Evolutionary conservation across 92 coral and sea anemone species (phyloP).

Genomic region (Diadumene lineata): DNA sequence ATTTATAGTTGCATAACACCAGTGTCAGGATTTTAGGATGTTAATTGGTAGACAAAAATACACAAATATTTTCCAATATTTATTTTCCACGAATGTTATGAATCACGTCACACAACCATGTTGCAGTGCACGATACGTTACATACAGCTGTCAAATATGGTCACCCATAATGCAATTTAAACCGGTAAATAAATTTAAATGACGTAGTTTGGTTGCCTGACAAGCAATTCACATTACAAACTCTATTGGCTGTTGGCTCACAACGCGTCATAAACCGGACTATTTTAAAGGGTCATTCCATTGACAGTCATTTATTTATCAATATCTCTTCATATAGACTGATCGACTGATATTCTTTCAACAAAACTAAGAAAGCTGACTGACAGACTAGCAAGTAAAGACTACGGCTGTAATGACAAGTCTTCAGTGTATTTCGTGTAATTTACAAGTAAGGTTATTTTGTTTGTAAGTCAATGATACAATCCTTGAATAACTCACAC

Average conservation of each 20-base stretch:
- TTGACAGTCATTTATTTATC: constrained; percentile 5
- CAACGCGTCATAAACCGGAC: constrained; percentile 15
- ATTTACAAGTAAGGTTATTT: constrained; percentile 26
- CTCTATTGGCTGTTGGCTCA: neutral
- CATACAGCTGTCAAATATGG: neutral
- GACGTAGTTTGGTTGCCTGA: constrained; percentile 5
- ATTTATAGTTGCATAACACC: too few relatives aligned
- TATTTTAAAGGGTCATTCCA: neutral
- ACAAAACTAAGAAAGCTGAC: neutral
- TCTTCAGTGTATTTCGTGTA: constrained; percentile 38
- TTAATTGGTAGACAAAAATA: neutral
- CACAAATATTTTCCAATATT: too few relatives aligned
- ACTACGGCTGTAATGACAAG: constrained; percentile 8
- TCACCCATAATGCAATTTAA: neutral
- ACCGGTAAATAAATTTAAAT: constrained; percentile 1
- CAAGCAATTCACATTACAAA: constrained; percentile 1
- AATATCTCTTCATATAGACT: neutral
- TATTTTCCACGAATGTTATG: too few relatives aligned
- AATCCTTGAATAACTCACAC: too few relatives aligned
- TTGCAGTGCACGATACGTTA: neutral
- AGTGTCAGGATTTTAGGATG: neutral
- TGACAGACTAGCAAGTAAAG: neutral
- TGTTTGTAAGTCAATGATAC: neutral
- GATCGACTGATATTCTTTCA: constrained; percentile 3
- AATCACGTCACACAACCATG: neutral